Conservation (phyloP, 2,113 vertebrate genomes). For the Callipepla californica region DNA sequence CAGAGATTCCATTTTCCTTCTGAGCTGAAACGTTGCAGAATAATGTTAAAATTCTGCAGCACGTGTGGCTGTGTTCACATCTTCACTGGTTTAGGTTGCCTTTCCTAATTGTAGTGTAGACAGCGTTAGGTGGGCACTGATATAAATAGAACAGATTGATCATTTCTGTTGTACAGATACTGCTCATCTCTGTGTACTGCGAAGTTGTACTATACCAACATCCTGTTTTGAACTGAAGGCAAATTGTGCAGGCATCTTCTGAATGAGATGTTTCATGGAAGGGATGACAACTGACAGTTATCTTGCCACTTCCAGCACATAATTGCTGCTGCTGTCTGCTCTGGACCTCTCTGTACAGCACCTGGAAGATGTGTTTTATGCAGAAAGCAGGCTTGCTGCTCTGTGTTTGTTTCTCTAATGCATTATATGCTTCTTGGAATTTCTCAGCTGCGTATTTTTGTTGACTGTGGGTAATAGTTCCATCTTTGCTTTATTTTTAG, state of each 20-base stretch:
- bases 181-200: background rate
- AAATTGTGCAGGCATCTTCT: background rate
- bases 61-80: background rate
- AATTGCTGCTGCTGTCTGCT: slow-evolving; percentile 36
- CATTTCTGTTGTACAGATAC: background rate
- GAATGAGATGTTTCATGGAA: slow-evolving; percentile 28
- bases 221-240: background rate
- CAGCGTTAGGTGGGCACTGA: background rate
- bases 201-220: background rate
- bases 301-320: background rate
- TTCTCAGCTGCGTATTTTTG: background rate
- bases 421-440: background rate
- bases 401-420: background rate
- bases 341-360: background rate
- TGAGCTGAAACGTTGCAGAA: background rate
- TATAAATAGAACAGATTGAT: background rate
- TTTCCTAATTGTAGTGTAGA: background rate
- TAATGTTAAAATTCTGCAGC: background rate
- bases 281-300: slow-evolving; percentile 19
- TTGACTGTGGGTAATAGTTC: slow-evolving; percentile 14
- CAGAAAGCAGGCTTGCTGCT: background rate
- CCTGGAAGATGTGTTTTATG: background rate
- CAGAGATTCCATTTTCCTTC: background rate
- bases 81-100: background rate
- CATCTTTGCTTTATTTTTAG: slow-evolving; percentile 75